phyloP scores from a whole-genome alignment of 2,888 invertebrate species.

The Drosophila demipolita region DNA sequence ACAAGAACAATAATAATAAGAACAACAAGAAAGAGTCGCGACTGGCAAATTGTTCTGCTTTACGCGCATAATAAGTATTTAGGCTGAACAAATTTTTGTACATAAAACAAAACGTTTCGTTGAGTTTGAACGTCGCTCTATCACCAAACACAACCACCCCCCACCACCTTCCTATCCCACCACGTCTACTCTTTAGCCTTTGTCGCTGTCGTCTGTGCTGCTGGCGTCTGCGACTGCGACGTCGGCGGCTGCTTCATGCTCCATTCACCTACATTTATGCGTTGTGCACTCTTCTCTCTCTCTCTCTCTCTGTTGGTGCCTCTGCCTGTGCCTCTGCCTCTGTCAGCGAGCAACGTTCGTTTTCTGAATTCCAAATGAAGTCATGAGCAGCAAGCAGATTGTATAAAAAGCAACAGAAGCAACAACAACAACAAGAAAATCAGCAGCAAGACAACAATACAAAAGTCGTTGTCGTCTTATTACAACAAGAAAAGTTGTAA shows the following conservation, averaged over 20 bases:
- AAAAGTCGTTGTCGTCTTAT: slow-evolving; percentile 71
- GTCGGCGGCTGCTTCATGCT: slow-evolving; percentile 73
- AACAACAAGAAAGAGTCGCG: slow-evolving; percentile 14
- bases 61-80: slow-evolving; percentile 58
- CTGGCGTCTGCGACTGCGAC: slow-evolving; percentile 38
- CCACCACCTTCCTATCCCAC: slow-evolving; percentile 1
- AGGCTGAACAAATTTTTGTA: slow-evolving; percentile 39
- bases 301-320: slow-evolving; percentile 21
- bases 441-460: slow-evolving; percentile 49
- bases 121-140: slow-evolving; percentile 25
- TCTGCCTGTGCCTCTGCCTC: slow-evolving; percentile 34
- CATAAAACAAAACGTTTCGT: slow-evolving; percentile 51
- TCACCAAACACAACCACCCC: slow-evolving; percentile 4
- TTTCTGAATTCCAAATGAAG: slow-evolving; percentile 80
- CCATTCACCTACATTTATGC: slow-evolving; percentile 83
- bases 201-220: slow-evolving; percentile 32
- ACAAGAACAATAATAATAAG: slow-evolving; percentile 10
- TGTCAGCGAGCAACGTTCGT: slow-evolving; percentile 68
- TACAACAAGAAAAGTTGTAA: slow-evolving; percentile 64
- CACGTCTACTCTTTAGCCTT: slow-evolving; percentile 37
- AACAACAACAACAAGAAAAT: slow-evolving; percentile 32
- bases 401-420: slow-evolving; percentile 51
- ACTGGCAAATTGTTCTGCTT: slow-evolving; percentile 63
- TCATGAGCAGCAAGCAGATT: slow-evolving; percentile 74
- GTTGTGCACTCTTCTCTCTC: slow-evolving; percentile 66